Evolutionary conservation across 1,140 invertebrate species (phyloP).

Genomic region (Drosophila leontia): DNA sequence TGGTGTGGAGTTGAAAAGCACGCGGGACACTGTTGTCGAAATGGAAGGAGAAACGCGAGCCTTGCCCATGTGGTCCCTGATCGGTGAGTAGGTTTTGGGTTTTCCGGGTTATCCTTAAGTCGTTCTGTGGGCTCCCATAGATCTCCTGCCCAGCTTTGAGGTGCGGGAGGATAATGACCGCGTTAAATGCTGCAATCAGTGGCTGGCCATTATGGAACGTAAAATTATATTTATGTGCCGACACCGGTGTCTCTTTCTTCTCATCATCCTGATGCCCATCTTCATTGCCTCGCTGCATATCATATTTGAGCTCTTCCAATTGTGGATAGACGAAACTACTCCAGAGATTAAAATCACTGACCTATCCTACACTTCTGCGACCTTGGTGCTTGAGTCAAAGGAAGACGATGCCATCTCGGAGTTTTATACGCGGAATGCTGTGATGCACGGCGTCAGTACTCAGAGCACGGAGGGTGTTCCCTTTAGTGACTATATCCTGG

Average conservation of each 20-base stretch:
- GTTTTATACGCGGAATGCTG: not conserved
- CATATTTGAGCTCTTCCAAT: not conserved
- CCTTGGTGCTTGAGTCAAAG: not conserved
- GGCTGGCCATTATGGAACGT: conserved; percentile 30
- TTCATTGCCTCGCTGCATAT: not conserved
- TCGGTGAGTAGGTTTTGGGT: conserved; percentile 1
- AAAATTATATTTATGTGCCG: conserved; percentile 19
- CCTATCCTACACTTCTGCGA: not conserved
- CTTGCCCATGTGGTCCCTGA: conserved; percentile 13
- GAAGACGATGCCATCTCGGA: not conserved
- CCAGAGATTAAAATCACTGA: not conserved
- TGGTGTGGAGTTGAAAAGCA: not conserved
- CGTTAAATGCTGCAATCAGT: conserved; percentile 23
- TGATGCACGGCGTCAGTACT: not conserved
- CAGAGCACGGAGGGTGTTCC: not conserved
- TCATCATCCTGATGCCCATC: conserved; percentile 16
- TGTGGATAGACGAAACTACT: not conserved
- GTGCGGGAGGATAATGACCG: not conserved
- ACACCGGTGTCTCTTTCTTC: not conserved
- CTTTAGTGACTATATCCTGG: not conserved
- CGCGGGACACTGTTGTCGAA: not conserved
- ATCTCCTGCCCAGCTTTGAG: conserved; percentile 22
- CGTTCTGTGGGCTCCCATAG: not conserved
- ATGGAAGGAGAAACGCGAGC: not conserved
- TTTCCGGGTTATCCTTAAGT: not conserved